phyloP scores from a whole-genome alignment of 2,113 vertebrate species.

The Malurus cyaneus region DNA sequence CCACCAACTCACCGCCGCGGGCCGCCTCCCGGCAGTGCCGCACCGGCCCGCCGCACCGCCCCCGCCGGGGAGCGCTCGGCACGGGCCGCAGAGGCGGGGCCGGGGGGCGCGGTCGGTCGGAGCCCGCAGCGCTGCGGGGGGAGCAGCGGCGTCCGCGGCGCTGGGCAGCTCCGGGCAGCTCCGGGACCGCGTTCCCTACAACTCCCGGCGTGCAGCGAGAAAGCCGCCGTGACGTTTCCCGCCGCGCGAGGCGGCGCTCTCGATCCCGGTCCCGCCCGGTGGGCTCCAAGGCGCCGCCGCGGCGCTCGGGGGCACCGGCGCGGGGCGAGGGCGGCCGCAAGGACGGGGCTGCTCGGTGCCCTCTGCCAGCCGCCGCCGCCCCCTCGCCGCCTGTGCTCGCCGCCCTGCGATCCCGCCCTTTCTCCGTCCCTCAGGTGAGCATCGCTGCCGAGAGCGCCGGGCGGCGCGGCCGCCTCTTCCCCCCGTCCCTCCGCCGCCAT shows the following conservation, averaged over 20 bases:
- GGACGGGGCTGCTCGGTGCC: background rate
- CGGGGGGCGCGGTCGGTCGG: no score
- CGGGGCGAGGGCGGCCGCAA: background rate
- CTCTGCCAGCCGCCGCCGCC: background rate
- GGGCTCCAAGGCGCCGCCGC: background rate
- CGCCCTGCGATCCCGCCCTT: background rate
- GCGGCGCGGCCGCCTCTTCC: background rate
- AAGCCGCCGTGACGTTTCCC: no score
- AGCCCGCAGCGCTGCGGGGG: no score
- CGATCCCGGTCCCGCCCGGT: background rate
- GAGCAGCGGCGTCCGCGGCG: no score
- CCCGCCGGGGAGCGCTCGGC: background rate
- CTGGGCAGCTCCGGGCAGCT: no score
- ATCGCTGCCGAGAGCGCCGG: background rate
- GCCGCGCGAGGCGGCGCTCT: no score
- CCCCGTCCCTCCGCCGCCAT: background rate
- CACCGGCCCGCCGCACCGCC: background rate
- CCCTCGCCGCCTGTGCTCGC: no score
- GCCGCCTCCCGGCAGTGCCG: slow-evolving; percentile 37
- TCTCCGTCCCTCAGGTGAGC: background rate
- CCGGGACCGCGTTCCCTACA: no score
- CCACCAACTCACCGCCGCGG: slow-evolving; percentile 41
- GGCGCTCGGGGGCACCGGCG: background rate
- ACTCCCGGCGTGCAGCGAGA: no score
- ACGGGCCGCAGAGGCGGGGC: no score